Base-by-base conservation (phyloP, 2,113 vertebrate species). In the Pomatostomus ruficeps region DNA sequence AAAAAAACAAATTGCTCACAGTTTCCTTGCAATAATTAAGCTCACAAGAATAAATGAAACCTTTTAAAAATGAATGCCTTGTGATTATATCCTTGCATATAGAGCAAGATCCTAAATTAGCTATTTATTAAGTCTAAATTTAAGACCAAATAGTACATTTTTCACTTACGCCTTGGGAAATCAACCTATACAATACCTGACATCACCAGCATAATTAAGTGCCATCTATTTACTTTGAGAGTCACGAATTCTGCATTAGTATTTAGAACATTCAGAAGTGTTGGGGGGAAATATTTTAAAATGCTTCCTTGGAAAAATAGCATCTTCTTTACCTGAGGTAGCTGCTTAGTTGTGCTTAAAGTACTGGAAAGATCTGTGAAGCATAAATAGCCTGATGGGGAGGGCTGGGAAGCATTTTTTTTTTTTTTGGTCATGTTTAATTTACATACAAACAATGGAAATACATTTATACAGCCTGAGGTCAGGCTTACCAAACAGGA, bases 1-100 rank as follows among this genome's bases (percentile, higher is more conserved):
- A 99, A 99, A 99, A 99, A 99, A 99, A 99, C 99, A 99, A 99
- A 99, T 99, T 99, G 99, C 99, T 98, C 98, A 98, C 98, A 98
- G 99, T 99, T 99, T 99, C 99, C 98, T 98, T 96, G 98, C 99
- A 99, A 99, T 99, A 99, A 99, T 99, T 99, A 99, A 99, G 99
- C 99, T 99, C 98, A 98, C 98, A 98, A 99, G 99, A 99, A 99
- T 99, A 99, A 99, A 99, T 99, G 99, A 99, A 99, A 99, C 98
- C 97, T 98, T 98, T 98, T 98, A 99, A 99, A 98, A 99, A 99
- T 98, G 98, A 99, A 99, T 99, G 99, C 98, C 98, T 99, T 98
- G 98, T 98, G 98, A 99, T 99, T 99, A 99, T 99, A 99, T 99
- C 99, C 98, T 99, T 99, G 98, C 98, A 98, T 98, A 98, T 97